These are phyloP conservation scores for Iguana delicatissima DNA, from an alignment of 2,797 vertebrate genomes.

Conservation along the genomic window DNA sequence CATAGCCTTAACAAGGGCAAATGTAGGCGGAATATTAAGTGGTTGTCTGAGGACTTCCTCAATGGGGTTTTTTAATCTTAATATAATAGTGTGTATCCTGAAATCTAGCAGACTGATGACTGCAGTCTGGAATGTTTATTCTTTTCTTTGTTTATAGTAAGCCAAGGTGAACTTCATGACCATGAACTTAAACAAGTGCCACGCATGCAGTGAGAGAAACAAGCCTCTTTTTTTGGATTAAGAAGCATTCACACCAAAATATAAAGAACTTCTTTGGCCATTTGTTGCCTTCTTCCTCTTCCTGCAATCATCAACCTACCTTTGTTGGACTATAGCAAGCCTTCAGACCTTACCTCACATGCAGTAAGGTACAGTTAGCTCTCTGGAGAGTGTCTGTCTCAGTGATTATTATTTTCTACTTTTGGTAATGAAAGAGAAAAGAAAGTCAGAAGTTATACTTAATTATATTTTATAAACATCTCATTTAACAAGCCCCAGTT, in stretches of 20 bases:
- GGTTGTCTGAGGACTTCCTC: background rate
- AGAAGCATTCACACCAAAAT: background rate
- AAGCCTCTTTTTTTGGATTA: background rate
- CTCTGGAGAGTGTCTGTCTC: background rate
- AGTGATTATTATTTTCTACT: background rate
- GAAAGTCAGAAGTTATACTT: background rate
- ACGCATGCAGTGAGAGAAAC: background rate
- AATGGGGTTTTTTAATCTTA: background rate
- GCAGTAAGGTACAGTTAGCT: constrained; percentile 15
- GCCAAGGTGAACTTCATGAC: background rate
- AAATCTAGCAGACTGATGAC: background rate
- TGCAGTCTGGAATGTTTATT: background rate
- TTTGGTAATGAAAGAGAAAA: background rate
- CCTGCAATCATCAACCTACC: background rate
- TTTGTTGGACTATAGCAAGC: background rate
- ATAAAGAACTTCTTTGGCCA: background rate
- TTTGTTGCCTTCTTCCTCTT: background rate
- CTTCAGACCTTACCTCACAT: background rate
- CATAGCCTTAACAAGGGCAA: background rate
- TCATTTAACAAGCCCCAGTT: background rate
- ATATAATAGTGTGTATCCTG: background rate
- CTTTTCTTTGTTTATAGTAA: constrained; percentile 7
- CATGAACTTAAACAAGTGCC: constrained; percentile 22
- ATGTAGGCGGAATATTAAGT: background rate
- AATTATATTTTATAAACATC: background rate